These are phyloP conservation scores for Pteropus rufus DNA, from an alignment of 2,797 vertebrate genomes.

Conservation along the genomic window DNA sequence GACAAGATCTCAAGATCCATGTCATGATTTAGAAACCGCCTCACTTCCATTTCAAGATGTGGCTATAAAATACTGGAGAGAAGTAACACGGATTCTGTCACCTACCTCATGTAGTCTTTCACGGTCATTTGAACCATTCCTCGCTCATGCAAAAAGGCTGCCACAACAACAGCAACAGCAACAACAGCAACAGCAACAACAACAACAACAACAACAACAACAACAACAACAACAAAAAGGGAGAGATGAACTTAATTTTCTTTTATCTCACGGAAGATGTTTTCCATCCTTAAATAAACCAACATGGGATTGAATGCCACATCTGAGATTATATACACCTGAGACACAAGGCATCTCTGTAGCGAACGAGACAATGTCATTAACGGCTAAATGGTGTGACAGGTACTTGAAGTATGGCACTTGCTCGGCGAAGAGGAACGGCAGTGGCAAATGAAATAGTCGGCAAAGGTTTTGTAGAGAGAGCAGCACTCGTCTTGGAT, in stretches of 20 bases:
- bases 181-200: no score
- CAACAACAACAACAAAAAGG: background rate
- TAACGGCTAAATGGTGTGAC: background rate
- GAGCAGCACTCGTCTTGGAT: background rate
- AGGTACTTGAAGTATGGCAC: background rate
- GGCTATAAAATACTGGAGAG: background rate
- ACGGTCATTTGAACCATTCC: slow-evolving; percentile 79
- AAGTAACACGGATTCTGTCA: background rate
- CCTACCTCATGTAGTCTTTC: slow-evolving; percentile 86
- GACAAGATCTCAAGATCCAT: background rate
- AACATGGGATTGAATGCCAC: background rate
- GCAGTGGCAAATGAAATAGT: background rate
- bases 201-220: no score
- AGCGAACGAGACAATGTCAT: background rate
- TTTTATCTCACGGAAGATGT: background rate
- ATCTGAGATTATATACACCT: no score
- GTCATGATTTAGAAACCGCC: background rate
- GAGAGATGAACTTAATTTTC: background rate
- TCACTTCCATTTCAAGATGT: background rate
- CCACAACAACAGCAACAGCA: no score
- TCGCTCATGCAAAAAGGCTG: slow-evolving; percentile 82
- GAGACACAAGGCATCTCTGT: background rate
- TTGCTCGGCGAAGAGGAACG: background rate
- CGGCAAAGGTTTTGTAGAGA: background rate
- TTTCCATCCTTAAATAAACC: background rate